Percentiles rank a stretch among this genome's conserved stretches.
These are phyloP conservation scores for Phorcus lineatus DNA, from an alignment of 2,888 invertebrate genomes.

Conservation along the genomic window DNA sequence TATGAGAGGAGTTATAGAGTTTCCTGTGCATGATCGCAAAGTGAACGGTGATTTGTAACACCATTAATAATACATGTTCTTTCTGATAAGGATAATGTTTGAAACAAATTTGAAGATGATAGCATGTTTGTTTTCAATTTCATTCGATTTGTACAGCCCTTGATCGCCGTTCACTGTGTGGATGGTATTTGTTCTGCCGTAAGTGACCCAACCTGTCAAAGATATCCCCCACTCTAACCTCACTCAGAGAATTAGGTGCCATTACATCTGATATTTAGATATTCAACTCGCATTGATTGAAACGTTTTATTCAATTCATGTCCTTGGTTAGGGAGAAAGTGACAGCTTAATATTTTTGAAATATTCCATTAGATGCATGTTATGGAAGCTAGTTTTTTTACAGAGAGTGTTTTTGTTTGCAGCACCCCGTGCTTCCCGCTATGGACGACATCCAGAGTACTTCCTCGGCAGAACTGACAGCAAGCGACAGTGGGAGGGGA, in stretches of 20 bases:
- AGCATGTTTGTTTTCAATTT: slow-evolving; percentile 10
- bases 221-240: background rate
- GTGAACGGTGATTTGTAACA: background rate
- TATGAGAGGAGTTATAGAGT: background rate
- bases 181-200: background rate
- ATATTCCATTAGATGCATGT: too few species aligned
- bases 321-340: too few species aligned
- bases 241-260: too few species aligned
- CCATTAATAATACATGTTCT: background rate
- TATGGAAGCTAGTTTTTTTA: too few species aligned
- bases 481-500: slow-evolving; percentile 70
- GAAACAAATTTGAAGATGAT: slow-evolving; percentile 5
- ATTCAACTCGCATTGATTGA: too few species aligned
- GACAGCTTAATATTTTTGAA: too few species aligned
- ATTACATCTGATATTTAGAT: too few species aligned
- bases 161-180: background rate
- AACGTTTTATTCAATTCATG: too few species aligned
- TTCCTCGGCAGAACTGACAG: slow-evolving; percentile 67
- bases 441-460: slow-evolving; percentile 69
- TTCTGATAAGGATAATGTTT: background rate
- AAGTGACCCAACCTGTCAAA: background rate
- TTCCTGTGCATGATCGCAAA: background rate
- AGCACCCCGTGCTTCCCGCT: slow-evolving; percentile 36
- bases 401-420: slow-evolving; percentile 6
- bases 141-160: slow-evolving; percentile 5